Evolutionary conservation across 2,888 invertebrate species (phyloP).

Genomic region (Chironomus tentans): DNA sequence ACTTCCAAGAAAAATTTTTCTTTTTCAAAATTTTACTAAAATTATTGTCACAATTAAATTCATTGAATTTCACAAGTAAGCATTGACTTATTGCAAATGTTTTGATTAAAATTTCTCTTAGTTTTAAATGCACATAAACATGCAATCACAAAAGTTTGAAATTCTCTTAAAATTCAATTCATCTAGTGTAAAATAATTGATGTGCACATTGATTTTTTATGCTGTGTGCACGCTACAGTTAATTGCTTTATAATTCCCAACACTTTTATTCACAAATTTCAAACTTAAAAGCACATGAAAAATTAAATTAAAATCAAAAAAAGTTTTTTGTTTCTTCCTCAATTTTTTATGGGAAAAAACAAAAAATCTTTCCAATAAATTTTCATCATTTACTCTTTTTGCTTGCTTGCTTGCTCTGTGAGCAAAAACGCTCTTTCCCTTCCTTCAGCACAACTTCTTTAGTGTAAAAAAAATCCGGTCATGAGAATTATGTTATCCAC

Average conservation of each 20-base stretch:
- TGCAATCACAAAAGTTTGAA: no score
- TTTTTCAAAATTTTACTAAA: neutral
- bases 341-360: neutral
- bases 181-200: no score
- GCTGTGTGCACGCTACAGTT: neutral
- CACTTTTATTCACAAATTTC: neutral
- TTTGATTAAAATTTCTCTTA: neutral
- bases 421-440: neutral
- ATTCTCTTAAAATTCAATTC: no score
- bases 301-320: slow-evolving; percentile 1
- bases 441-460: neutral
- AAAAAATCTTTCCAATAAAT: slow-evolving; percentile 1
- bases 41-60: slow-evolving; percentile 7
- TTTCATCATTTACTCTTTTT: neutral
- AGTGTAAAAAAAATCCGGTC: neutral
- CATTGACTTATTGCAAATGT: neutral
- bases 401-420: neutral
- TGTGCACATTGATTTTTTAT: neutral
- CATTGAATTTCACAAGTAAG: neutral
- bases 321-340: neutral
- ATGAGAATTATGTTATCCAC: neutral
- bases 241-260: neutral
- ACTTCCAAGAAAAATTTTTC: neutral
- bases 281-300: neutral
- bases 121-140: no score